phyloP scores from a whole-genome alignment of 1,140 invertebrate genomes.

The Lysiphlebus fabarum region DNA sequence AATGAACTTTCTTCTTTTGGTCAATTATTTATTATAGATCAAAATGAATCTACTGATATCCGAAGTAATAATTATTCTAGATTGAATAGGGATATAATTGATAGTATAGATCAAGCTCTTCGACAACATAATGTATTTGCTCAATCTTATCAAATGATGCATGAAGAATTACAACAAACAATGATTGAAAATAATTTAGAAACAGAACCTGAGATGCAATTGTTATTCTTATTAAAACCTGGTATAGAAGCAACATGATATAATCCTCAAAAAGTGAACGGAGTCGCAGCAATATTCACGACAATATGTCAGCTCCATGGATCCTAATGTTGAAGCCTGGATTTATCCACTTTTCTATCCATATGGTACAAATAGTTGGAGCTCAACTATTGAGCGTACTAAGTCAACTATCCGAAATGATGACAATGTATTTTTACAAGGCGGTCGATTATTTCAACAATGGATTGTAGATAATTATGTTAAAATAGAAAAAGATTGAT shows the following conservation, averaged over 20 bases:
- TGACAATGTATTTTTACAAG: conserved; percentile 15
- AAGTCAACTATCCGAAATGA: not conserved
- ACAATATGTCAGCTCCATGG: not conserved
- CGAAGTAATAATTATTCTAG: not conserved
- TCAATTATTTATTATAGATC: conserved; percentile 18
- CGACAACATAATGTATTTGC: conserved; percentile 15
- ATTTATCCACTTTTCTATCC: conserved; percentile 14
- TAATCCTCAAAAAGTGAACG: conserved; percentile 8
- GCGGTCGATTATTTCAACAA: conserved; percentile 17
- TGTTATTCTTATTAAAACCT: conserved; percentile 10
- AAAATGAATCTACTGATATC: conserved; percentile 2
- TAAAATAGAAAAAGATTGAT: conserved; percentile 18
- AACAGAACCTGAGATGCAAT: conserved; percentile 8
- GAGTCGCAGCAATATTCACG: conserved; percentile 17
- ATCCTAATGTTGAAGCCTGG: conserved; percentile 10
- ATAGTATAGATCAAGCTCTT: conserved; percentile 5
- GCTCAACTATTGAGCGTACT: not conserved
- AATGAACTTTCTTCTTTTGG: conserved; percentile 17
- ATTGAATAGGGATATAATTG: conserved; percentile 4
- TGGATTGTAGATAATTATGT: conserved; percentile 21
- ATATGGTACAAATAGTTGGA: conserved; percentile 1
- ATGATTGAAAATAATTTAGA: not conserved
- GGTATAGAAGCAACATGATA: not conserved
- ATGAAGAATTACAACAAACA: not conserved
- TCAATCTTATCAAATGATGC: conserved; percentile 17